Evolutionary conservation across 2,888 invertebrate genomes (phyloP).

Genomic region (Morinoia aosen): DNA sequence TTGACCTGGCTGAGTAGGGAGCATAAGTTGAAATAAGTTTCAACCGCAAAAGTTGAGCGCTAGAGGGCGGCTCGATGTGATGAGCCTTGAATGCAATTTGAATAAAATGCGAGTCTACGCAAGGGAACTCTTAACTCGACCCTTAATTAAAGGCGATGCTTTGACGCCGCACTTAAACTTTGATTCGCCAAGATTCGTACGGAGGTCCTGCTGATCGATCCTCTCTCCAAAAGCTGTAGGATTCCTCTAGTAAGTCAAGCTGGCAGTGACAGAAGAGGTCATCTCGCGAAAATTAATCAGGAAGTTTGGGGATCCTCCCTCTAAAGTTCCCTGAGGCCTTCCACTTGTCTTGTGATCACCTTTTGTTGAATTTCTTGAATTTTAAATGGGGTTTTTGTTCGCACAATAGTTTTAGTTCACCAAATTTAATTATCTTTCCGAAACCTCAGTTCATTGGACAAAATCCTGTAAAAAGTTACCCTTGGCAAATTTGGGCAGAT

Average conservation of each 20-base stretch:
- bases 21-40: background rate
- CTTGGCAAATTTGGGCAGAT: background rate
- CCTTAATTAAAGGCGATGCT: constrained; percentile 14
- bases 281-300: constrained; percentile 7
- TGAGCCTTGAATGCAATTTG: background rate
- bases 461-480: background rate
- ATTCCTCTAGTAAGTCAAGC: background rate
- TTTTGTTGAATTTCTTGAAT: background rate
- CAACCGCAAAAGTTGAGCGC: background rate
- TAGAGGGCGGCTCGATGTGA: background rate
- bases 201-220: background rate
- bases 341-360: background rate
- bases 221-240: background rate
- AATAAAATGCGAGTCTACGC: background rate
- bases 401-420: background rate
- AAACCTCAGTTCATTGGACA: background rate
- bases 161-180: background rate
- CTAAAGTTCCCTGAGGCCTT: background rate
- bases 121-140: background rate
- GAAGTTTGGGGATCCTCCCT: background rate
- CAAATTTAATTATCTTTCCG: background rate
- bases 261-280: constrained; percentile 9
- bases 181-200: background rate
- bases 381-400: background rate
- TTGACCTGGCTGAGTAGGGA: background rate